These are phyloP conservation scores for Helicoverpa armigera DNA, from an alignment of 1,140 invertebrate genomes.

Conservation along the genomic window DNA sequence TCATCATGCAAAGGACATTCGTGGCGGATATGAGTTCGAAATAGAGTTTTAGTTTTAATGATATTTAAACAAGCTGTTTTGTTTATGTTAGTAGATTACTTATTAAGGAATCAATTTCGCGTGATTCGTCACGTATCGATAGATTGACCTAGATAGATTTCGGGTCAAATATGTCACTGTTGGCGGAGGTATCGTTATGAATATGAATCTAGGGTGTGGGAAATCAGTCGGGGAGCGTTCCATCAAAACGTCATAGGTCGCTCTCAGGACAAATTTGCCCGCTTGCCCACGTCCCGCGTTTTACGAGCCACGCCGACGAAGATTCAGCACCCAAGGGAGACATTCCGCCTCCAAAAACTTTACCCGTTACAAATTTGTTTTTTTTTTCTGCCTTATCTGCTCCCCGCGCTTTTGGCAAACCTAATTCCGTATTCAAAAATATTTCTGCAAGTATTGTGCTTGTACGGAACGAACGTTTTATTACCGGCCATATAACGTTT, in stretches of 20 bases:
- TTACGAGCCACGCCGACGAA: conserved; percentile 84
- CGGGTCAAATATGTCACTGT: conserved; percentile 64
- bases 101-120: conserved; percentile 51
- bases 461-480: conserved; percentile 84
- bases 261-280: conserved; percentile 85
- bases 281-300: conserved; percentile 84
- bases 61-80: conserved; percentile 35
- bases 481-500: conserved; percentile 85
- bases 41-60: conserved; percentile 71
- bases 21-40: conserved; percentile 61
- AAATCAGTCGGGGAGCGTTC: conserved; percentile 81
- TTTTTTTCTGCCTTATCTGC: conserved; percentile 86
- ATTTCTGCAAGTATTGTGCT: conserved; percentile 86
- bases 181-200: conserved; percentile 76
- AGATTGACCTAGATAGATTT: conserved; percentile 61
- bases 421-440: conserved; percentile 87
- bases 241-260: conserved; percentile 86
- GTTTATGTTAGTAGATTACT: conserved; percentile 46
- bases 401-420: conserved; percentile 84
- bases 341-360: conserved; percentile 86
- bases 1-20: conserved; percentile 77
- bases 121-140: conserved; percentile 53
- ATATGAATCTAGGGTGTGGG: conserved; percentile 83
- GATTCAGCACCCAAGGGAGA: conserved; percentile 85
- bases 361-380: conserved; percentile 87